Evolutionary conservation across 2,113 vertebrate genomes (phyloP).

Genomic region (Rana temporaria): DNA sequence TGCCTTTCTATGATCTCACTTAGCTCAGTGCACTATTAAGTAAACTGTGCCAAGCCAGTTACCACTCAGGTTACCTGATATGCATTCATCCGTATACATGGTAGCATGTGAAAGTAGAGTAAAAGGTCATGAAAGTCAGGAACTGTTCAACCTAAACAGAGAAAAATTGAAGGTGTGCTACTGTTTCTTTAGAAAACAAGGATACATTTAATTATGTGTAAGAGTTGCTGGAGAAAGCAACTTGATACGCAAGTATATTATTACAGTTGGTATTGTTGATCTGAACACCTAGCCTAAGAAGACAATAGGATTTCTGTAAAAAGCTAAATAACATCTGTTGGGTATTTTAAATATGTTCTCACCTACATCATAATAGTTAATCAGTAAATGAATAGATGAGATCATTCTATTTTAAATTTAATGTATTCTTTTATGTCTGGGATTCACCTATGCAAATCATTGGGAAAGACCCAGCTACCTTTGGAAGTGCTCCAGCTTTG

Average conservation of each 20-base stretch:
- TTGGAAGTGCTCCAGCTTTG: too few species aligned
- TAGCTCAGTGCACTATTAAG: constrained; percentile 15
- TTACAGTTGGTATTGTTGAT: neutral
- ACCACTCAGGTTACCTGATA: constrained; percentile 36
- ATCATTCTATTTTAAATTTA: neutral
- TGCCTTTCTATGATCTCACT: neutral
- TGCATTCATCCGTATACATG: constrained; percentile 46
- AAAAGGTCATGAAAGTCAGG: constrained; percentile 47
- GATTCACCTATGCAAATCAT: too few species aligned
- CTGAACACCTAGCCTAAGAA: neutral
- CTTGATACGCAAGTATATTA: neutral
- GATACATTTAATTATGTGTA: constrained; percentile 16
- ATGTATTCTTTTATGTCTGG: neutral
- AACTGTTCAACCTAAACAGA: constrained; percentile 41
- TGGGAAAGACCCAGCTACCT: too few species aligned
- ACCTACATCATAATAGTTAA: neutral
- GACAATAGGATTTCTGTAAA: neutral
- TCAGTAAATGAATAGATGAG: neutral
- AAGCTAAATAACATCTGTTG: neutral
- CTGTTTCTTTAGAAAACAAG: constrained; percentile 10
- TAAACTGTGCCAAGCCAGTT: constrained; percentile 14
- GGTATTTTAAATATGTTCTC: neutral
- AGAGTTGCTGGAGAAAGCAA: neutral
- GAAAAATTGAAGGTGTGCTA: constrained; percentile 5
- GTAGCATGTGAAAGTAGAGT: constrained; percentile 43